These are phyloP conservation scores for Rousettus madagascariensis DNA, from an alignment of 2,797 vertebrate genomes.

Conservation along the genomic window DNA sequence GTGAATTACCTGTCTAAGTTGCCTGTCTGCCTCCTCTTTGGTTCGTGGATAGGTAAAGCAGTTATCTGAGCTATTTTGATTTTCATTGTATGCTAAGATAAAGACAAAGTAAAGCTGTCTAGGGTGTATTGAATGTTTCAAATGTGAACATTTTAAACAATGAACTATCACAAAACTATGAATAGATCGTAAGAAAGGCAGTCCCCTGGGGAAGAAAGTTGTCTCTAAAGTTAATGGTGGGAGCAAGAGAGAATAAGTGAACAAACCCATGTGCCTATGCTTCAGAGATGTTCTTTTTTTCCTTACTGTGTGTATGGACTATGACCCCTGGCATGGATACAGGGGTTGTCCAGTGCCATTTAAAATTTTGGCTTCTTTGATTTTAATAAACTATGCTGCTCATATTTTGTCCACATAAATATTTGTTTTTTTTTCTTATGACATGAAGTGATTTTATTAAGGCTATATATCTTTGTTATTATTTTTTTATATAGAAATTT, in stretches of 20 bases:
- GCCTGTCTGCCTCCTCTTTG: not conserved
- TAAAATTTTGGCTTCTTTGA: not conserved
- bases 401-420: not conserved
- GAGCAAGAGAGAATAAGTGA: not conserved
- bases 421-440: not conserved
- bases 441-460: not conserved
- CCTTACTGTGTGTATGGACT: not conserved
- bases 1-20: slow-evolving; percentile 52
- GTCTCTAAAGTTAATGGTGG: not conserved
- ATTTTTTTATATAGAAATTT: not conserved
- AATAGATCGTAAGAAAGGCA: not conserved
- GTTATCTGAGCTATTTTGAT: slow-evolving; percentile 32
- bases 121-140: slow-evolving; percentile 9
- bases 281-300: not conserved
- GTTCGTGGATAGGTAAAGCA: not conserved
- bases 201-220: not conserved
- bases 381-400: not conserved
- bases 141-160: slow-evolving; percentile 44
- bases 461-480: not conserved
- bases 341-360: not conserved
- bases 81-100: slow-evolving; percentile 38
- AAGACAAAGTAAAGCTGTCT: slow-evolving; percentile 40
- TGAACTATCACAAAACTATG: not conserved
- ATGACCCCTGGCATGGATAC: no score
- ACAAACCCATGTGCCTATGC: not conserved